Evolutionary conservation across 2,797 vertebrate genomes (phyloP).

Genomic region (Syndactyla subalaris): DNA sequence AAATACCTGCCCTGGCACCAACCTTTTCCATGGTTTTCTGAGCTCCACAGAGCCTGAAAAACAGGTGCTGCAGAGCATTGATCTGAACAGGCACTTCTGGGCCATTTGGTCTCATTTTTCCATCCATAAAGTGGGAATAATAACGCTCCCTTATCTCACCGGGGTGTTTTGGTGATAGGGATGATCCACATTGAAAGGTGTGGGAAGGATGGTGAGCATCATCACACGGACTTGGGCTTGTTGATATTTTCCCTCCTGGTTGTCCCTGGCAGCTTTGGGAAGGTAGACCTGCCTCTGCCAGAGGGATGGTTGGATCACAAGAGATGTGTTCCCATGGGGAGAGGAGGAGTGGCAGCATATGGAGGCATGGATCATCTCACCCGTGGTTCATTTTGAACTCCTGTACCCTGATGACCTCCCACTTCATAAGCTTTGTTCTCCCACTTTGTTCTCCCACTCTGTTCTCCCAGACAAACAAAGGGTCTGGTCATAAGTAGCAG

Average conservation of each 20-base stretch:
- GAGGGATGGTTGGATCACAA: neutral
- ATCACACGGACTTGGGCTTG: accelerated
- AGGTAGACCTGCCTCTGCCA: neutral
- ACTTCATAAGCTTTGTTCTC: neutral
- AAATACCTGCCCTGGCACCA: neutral
- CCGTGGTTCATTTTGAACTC: neutral
- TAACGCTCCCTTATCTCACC: accelerated
- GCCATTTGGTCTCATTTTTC: neutral
- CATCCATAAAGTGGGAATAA: neutral
- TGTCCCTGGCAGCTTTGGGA: neutral
- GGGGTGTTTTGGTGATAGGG: accelerated
- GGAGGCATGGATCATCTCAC: neutral
- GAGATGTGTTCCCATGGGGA: neutral
- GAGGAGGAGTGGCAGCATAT: neutral
- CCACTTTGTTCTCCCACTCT: neutral
- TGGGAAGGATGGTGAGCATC: neutral
- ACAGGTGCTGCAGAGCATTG: neutral
- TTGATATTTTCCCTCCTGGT: neutral
- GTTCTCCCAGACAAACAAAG: neutral
- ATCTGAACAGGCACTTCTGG: accelerated
- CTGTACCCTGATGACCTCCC: neutral
- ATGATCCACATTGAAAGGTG: neutral
- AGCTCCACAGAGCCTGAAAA: neutral
- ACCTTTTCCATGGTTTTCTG: neutral
- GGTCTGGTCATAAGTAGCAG: slow-evolving; percentile 11